Evolutionary conservation across 2,888 invertebrate species (phyloP).

Genomic region (Nemoura dubitans): DNA sequence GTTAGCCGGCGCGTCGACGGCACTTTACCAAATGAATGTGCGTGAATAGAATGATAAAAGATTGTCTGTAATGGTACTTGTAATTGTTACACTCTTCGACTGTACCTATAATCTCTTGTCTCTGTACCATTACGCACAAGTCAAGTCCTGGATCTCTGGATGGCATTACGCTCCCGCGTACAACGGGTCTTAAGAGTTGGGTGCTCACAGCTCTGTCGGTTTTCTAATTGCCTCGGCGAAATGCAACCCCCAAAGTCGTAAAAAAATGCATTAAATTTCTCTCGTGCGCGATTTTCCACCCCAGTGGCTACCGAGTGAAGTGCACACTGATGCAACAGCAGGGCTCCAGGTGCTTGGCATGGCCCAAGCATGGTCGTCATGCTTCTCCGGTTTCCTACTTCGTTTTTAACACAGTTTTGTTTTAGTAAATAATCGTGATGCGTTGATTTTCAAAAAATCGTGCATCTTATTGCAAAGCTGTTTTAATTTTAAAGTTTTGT

Average conservation of each 20-base stretch:
- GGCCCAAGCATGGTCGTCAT: not conserved
- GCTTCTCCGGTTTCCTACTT: not conserved
- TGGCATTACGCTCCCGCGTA: not conserved
- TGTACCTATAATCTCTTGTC: not conserved
- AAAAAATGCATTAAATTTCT: not conserved
- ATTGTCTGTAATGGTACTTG: not conserved
- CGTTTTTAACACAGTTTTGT: not conserved
- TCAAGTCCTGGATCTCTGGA: not conserved
- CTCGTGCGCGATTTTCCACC: not conserved
- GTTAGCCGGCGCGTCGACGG: not conserved
- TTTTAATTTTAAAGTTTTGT: conserved; percentile 24
- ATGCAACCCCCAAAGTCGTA: not conserved
- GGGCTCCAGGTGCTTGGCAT: not conserved
- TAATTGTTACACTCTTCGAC: not conserved
- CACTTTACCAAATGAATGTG: not conserved
- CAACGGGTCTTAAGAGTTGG: not conserved
- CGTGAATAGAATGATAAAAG: conserved; percentile 1
- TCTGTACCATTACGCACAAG: not conserved
- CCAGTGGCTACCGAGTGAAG: not conserved
- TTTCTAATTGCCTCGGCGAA: not conserved
- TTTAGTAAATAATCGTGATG: not conserved
- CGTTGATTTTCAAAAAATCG: not conserved
- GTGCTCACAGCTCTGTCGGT: not conserved
- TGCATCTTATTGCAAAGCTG: not conserved
- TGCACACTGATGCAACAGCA: not conserved